A percentile compares a stretch with the other conserved stretches of the same genome.
Evolutionary conservation across 2,888 invertebrate genomes (phyloP).

Genomic region (Hybos culiciformis): DNA sequence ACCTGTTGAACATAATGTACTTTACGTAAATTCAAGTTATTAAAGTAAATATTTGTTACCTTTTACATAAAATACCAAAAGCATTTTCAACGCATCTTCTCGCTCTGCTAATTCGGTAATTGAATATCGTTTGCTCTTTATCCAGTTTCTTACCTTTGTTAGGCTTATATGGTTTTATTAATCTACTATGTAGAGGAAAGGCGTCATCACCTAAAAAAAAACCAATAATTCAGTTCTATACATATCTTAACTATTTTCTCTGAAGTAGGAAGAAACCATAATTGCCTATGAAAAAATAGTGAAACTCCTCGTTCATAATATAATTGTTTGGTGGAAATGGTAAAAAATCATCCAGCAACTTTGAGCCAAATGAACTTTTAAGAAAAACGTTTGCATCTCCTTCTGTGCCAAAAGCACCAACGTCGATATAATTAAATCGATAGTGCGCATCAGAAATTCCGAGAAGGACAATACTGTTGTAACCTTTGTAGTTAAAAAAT

Average conservation of each 20-base stretch:
- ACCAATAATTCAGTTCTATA: too few relatives aligned
- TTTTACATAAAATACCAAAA: not conserved
- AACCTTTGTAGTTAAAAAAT: constrained; percentile 21
- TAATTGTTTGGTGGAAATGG: not conserved
- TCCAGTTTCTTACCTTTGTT: not conserved
- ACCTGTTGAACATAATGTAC: too few relatives aligned
- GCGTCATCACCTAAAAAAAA: constrained; percentile 4
- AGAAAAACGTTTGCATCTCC: not conserved
- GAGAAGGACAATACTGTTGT: not conserved
- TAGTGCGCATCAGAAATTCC: not conserved
- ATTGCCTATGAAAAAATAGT: not conserved
- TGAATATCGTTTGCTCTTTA: not conserved
- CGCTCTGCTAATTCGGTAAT: constrained; percentile 3
- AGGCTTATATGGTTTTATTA: constrained; percentile 4
- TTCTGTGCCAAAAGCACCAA: not conserved
- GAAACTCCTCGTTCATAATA: not conserved
- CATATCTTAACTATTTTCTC: too few relatives aligned
- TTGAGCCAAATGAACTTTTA: not conserved
- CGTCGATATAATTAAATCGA: not conserved
- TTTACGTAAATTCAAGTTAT: too few relatives aligned
- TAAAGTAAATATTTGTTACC: too few relatives aligned
- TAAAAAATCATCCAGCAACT: not conserved
- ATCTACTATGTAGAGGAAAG: constrained; percentile 3
- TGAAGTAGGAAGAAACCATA: too few relatives aligned
- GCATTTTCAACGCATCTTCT: constrained; percentile 1